These are phyloP conservation scores for Psittacula cyanocephala DNA, from an alignment of 2,113 vertebrate genomes.

Conservation along the genomic window DNA sequence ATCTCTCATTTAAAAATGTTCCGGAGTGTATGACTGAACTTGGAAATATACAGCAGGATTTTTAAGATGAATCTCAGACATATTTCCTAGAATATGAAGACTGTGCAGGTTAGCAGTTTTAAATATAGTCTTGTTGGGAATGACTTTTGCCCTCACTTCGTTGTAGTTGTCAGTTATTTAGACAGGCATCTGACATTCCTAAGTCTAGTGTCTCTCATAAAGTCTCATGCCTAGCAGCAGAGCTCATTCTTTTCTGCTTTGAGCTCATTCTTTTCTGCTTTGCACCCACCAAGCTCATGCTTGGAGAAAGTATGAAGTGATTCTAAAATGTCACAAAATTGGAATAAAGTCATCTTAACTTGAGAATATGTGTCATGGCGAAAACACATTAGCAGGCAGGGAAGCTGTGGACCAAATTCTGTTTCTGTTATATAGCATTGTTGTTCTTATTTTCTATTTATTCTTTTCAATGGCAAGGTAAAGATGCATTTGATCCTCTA, in stretches of 20 bases:
- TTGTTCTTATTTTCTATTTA: not conserved
- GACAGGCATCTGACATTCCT: constrained; percentile 10
- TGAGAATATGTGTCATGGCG: not conserved
- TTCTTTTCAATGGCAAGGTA: not conserved
- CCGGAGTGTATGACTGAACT: not conserved
- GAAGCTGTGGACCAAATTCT: not conserved
- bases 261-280: not conserved
- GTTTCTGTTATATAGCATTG: not conserved
- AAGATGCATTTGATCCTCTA: not conserved
- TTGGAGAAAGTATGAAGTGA: not conserved
- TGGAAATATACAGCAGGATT: not conserved
- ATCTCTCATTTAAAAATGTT: not conserved
- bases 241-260: constrained; percentile 5
- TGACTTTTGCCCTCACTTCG: constrained; percentile 27
- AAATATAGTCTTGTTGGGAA: constrained; percentile 37
- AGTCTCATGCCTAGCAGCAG: not conserved
- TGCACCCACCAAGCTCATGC: not conserved
- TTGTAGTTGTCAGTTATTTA: constrained; percentile 45
- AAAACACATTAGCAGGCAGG: not conserved
- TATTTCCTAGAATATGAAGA: not conserved
- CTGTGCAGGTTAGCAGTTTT: constrained; percentile 21
- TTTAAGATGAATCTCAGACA: constrained; percentile 5
- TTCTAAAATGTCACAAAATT: not conserved
- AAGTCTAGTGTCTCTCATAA: not conserved
- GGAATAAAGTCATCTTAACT: not conserved